Evolutionary conservation across 2,888 invertebrate species (phyloP), one percentile per base, ranked within the genome.

Genomic region (Dynastes tityus): DNA sequence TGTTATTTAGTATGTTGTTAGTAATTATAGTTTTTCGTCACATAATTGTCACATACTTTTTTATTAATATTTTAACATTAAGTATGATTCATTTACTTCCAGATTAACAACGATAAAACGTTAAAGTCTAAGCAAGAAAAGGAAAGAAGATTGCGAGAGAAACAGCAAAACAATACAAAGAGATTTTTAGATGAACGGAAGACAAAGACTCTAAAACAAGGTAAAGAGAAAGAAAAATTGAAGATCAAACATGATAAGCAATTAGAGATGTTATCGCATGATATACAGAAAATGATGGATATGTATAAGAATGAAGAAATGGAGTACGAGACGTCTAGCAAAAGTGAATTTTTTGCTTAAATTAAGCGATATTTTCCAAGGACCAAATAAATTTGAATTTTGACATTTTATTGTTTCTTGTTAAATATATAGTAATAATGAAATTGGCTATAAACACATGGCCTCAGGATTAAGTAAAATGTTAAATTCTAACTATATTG

Each of bases 151-250:
- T 91, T 98, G 78, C 91, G 96, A 40, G 98, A 99, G 89, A 97
- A 98, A 89, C 98, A 98, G 85, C 97, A 98, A 87, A 98, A 98
- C 88, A 98, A 98, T 88, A 98, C 97, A 76, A 98, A 98, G 89
- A 96, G 97, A 86, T 99, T 99, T 87, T 94, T 98, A 91, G 98
- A 99, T 84, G 98, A 99, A 89, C 92, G 97, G 78, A 97, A 95
- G 91, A 93, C 92, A 80, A 94, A 95, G 75, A 94, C 94, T 78
- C 96, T 97, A 87, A 97, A 98, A 85, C 98, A 98, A 85, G 94
- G 93, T 79, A 94, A 97, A 82, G 97, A 98, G 87, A 96, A 95
- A 88, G 97, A 98, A 82, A 97, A 98, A 88, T 90, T 99, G 82
- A 96, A 96, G 87, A 94, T 95, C 76, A 94, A 95, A 61, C 99